These are phyloP conservation scores for Abrostola triplasia DNA, from an alignment of 2,888 invertebrate genomes.

Conservation along the genomic window DNA sequence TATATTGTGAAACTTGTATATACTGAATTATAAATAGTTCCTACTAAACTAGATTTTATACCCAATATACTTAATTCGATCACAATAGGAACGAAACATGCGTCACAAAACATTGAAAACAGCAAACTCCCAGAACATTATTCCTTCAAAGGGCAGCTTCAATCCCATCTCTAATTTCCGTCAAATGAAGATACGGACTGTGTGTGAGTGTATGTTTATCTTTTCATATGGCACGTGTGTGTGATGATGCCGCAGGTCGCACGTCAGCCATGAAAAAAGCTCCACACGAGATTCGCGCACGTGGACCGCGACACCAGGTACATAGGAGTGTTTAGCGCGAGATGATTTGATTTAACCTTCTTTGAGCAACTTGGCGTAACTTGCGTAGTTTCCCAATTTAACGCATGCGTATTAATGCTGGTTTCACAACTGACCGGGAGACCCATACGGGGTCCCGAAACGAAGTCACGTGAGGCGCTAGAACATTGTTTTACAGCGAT, in stretches of 20 bases:
- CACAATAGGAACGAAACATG: slow-evolving; percentile 30
- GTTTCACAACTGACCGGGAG: too few species aligned
- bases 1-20: neutral
- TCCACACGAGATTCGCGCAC: slow-evolving; percentile 76
- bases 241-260: slow-evolving; percentile 79
- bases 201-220: neutral
- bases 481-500: too few species aligned
- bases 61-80: neutral
- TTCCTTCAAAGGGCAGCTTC: slow-evolving; percentile 3
- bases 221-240: slow-evolving; percentile 7
- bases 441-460: too few species aligned
- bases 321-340: slow-evolving; percentile 63
- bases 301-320: slow-evolving; percentile 75
- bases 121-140: slow-evolving; percentile 13
- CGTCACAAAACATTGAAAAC: neutral
- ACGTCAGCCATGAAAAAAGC: slow-evolving; percentile 83
- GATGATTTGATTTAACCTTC: slow-evolving; percentile 42
- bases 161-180: neutral
- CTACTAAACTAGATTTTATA: neutral
- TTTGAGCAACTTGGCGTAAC: slow-evolving; percentile 4
- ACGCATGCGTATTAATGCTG: too few species aligned
- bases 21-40: neutral
- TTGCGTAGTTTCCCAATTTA: neutral
- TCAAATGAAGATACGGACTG: slow-evolving; percentile 12
- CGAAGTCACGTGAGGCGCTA: too few species aligned